Base-by-base conservation (phyloP, 2,888 invertebrate species). In the Drosophila neoperkinsi region DNA sequence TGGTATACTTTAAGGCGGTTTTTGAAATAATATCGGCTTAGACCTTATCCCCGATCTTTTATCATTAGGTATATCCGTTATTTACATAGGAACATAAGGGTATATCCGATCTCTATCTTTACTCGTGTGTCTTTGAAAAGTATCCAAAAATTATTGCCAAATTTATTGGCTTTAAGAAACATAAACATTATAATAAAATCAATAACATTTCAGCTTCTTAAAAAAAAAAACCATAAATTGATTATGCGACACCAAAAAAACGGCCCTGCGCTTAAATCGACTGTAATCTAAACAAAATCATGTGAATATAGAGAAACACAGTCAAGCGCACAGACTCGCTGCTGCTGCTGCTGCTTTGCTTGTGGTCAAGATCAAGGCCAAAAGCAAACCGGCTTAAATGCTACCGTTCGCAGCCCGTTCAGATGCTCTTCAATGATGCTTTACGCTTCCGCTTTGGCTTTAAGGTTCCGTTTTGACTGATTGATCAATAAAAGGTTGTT, bases 331-430 rank as follows among this genome's bases (percentile, higher is more conserved):
- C 18, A 58, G 30, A 60, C n/a, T 13, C 4, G 3, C 46, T 46
- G 49, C 49, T 57, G 3, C 46, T 46, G 49, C 49, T 57, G 11
- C 43, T 43, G 46, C 41, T 57, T 56, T 43, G 63, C 55, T 81
- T 81, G 80, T 91, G 91, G 91, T 90, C 91, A 90, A 90, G 90
- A 91, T 91, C 91, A 91, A 83, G 91, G 90, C 49, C 80, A 68
- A 71, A 59, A 57, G 38, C 50, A 64, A 87, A 90, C 81, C 80
- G 82, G 84, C 82, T 86, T 71, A 78, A 74, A 74, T 60, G 70
- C 72, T 82, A 79, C 88, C 69, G 84, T 88, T 83, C 46, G 57
- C 60, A 67, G 56, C 55, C 59, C 53, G 69, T 73, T 77, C 67
- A 74, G 72, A 70, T 70, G 78, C 78, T 80, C 77, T 76, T 82